Evolutionary conservation across 30 jellyfish, hydroid and myxozoan species (phyloP).

Genomic region (Rhopilema esculentum): DNA sequence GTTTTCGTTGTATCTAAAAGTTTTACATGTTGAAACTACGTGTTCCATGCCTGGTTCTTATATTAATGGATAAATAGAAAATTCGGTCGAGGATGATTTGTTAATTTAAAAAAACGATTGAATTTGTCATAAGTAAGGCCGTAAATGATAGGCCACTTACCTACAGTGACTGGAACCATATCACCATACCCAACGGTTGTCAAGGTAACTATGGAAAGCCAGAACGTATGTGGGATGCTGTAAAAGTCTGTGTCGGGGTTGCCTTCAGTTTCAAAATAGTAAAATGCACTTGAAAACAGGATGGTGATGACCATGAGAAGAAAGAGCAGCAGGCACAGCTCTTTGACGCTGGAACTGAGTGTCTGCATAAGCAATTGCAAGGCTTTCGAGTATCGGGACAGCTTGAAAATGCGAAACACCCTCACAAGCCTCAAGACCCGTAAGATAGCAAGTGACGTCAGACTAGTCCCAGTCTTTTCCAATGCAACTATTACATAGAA

Average conservation of each 20-base stretch:
- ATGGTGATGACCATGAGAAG: conserved; percentile 65
- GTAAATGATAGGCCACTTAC: conserved; percentile 50
- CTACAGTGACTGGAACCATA: conserved; percentile 84
- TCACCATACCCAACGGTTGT: conserved; percentile 97
- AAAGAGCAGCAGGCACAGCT: conserved; percentile 69
- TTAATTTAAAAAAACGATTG: too few species aligned
- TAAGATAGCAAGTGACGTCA: conserved; percentile 76
- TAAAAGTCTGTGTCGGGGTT: conserved; percentile 51
- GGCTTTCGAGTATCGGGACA: conserved; percentile 88
- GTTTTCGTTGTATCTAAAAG: too few species aligned
- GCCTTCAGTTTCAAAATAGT: conserved; percentile 74
- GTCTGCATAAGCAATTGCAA: conserved; percentile 78
- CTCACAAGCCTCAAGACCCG: conserved; percentile 88
- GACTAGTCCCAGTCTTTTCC: conserved; percentile 52
- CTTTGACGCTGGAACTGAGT: conserved; percentile 75
- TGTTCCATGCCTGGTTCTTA: too few species aligned
- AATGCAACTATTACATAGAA: conserved; percentile 68
- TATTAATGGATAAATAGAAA: too few species aligned
- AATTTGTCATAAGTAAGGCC: too few species aligned
- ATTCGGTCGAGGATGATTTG: too few species aligned
- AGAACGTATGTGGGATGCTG: conserved; percentile 92
- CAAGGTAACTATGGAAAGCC: conserved; percentile 86
- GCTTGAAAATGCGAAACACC: conserved; percentile 84
- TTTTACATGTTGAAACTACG: too few species aligned
- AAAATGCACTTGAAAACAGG: conserved; percentile 80